phyloP scores from a whole-genome alignment of 2,888 invertebrate genomes.

The Melanchra persicariae region DNA sequence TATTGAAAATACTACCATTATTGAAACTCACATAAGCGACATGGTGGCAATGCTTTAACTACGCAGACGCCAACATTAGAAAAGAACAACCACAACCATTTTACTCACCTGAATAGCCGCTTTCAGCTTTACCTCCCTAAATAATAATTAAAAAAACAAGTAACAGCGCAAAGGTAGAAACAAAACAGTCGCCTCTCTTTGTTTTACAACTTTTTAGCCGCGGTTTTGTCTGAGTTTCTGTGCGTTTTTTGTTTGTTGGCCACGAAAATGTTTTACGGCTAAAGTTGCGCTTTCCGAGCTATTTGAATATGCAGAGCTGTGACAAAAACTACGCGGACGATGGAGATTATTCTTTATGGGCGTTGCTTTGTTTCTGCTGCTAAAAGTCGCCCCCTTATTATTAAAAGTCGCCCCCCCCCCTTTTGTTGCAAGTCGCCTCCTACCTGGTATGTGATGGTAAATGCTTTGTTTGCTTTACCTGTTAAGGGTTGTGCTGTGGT shows the following conservation, averaged over 20 bases:
- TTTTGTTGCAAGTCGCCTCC: background rate
- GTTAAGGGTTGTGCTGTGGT: background rate
- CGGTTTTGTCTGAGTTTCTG: constrained; percentile 71
- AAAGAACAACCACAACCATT: constrained; percentile 15
- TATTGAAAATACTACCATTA: too few species aligned
- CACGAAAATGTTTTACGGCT: constrained; percentile 75
- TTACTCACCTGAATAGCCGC: constrained; percentile 45
- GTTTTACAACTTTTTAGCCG: constrained; percentile 74
- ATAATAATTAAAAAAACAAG: constrained; percentile 53
- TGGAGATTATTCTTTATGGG: constrained; percentile 55
- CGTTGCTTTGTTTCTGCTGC: constrained; percentile 37
- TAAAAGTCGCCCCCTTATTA: background rate
- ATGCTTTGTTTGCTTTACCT: constrained; percentile 15
- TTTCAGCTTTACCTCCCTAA: constrained; percentile 44
- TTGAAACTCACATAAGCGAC: too few species aligned
- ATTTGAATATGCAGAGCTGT: constrained; percentile 62
- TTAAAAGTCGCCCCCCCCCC: background rate
- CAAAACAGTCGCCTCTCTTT: constrained; percentile 72
- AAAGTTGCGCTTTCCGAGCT: constrained; percentile 71
- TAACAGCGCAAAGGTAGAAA: constrained; percentile 56
- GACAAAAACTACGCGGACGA: constrained; percentile 59
- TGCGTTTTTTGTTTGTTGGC: constrained; percentile 60
- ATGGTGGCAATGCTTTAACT: background rate
- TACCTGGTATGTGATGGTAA: constrained; percentile 11
- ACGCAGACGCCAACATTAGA: constrained; percentile 2